A percentile compares a stretch with the other conserved stretches of the same genome.
Conservation (phyloP, 2,888 invertebrate genomes). For the Hydriomena furcata region DNA sequence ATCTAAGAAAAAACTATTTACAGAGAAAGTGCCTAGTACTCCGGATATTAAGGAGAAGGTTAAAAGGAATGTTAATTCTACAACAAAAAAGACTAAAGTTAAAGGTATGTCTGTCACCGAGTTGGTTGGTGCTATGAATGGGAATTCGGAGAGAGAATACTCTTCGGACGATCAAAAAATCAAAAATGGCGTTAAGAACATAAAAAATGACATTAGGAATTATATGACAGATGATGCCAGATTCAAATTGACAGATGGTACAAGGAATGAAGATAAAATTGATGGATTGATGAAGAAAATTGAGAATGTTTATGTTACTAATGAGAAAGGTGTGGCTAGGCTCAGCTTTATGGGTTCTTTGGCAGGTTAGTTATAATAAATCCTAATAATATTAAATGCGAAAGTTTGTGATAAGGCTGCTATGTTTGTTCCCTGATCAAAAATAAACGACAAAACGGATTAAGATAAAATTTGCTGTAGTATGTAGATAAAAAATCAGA, state of each 20-base stretch:
- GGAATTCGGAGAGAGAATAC: constrained; percentile 17
- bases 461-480: no score
- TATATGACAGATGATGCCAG: not conserved
- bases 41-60: constrained; percentile 56
- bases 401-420: no score
- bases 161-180: not conserved
- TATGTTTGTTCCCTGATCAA: no score
- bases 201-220: not conserved
- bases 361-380: constrained; percentile 63
- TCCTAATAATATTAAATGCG: no score
- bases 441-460: no score
- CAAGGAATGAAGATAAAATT: constrained; percentile 13
- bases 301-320: constrained; percentile 47
- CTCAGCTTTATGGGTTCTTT: constrained; percentile 82
- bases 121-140: constrained; percentile 59
- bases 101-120: constrained; percentile 67
- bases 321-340: constrained; percentile 46
- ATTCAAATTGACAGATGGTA: constrained; percentile 2
- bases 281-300: constrained; percentile 48
- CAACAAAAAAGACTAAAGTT: constrained; percentile 55
- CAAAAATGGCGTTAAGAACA: constrained; percentile 41
- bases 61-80: constrained; percentile 54
- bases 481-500: no score
- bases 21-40: constrained; percentile 57
- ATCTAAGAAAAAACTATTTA: constrained; percentile 68